Conservation (phyloP, 2,888 invertebrate species). For the Dryobota labecula region DNA sequence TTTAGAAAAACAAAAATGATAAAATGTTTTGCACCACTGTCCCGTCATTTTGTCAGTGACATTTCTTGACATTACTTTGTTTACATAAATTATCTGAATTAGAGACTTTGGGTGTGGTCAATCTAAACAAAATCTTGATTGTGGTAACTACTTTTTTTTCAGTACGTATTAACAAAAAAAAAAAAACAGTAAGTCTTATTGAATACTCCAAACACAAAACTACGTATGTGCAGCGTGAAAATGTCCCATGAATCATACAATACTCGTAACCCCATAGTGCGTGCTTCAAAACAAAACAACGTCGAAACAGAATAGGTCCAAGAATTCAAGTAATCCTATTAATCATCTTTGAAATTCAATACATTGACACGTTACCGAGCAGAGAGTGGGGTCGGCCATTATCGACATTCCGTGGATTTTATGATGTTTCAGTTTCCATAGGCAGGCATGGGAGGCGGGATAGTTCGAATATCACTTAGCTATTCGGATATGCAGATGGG, state of each 20-base stretch:
- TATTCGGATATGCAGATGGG: conserved; percentile 86
- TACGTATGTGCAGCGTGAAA: neutral
- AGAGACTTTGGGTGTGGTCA: no score
- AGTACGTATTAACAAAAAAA: no score
- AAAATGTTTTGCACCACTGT: no score
- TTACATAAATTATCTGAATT: no score
- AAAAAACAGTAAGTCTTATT: neutral
- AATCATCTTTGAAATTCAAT: conserved; percentile 90
- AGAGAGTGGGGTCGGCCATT: conserved; percentile 76
- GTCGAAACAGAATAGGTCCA: conserved; percentile 71
- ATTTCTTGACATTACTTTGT: no score
- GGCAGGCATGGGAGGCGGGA: conserved; percentile 72
- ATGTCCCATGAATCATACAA: neutral
- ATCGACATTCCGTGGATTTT: conserved; percentile 71
- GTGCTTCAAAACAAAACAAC: conserved; percentile 43
- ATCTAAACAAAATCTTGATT: no score
- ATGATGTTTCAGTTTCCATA: conserved; percentile 85
- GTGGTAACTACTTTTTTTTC: no score
- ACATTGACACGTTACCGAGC: conserved; percentile 84
- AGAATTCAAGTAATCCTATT: conserved; percentile 86
- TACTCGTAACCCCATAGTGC: conserved; percentile 1
- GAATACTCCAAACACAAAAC: neutral
- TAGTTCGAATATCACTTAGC: conserved; percentile 85
- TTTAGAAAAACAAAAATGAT: no score
- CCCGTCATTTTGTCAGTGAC: no score